phyloP scores from a whole-genome alignment of 2,797 vertebrate species.

The Decapterus maruadsi region DNA sequence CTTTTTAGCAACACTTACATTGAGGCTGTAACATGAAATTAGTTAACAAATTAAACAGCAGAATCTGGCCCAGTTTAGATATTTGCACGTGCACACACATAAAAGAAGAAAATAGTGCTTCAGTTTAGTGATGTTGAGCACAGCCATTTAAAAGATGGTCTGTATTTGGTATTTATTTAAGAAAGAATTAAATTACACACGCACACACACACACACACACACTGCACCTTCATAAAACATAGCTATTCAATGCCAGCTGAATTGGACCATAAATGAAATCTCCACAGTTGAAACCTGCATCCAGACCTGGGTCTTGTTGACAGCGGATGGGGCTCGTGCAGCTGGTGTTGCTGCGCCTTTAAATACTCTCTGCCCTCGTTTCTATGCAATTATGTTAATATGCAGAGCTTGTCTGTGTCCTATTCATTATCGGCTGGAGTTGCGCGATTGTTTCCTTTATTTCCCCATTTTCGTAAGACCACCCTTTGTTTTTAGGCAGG shows the following conservation, averaged over 20 bases:
- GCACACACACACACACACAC: too few relatives aligned
- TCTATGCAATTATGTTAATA: conserved; percentile 92
- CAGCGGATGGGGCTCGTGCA: conserved; percentile 8
- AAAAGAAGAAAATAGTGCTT: neutral
- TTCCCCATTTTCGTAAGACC: conserved; percentile 65
- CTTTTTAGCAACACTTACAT: neutral
- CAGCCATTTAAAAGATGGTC: neutral
- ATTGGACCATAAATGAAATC: neutral
- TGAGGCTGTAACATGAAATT: neutral
- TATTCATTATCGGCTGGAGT: conserved; percentile 84
- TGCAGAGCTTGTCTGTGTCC: conserved; percentile 83
- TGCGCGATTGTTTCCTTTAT: conserved; percentile 84
- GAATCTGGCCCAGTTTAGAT: neutral
- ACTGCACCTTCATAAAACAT: conserved; percentile 1
- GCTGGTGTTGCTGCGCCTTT: conserved; percentile 83
- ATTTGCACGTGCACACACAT: neutral
- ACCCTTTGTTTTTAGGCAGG: conserved; percentile 18
- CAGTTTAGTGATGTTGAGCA: neutral
- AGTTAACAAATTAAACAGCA: neutral
- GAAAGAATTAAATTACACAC: neutral
- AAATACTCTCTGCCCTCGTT: conserved; percentile 82
- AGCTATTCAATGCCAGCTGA: neutral
- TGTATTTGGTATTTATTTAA: neutral
- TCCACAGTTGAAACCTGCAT: neutral
- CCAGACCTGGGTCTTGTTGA: neutral